Evolutionary conservation across 2,113 vertebrate species (phyloP).

Genomic region (Leucopsar rothschildi): DNA sequence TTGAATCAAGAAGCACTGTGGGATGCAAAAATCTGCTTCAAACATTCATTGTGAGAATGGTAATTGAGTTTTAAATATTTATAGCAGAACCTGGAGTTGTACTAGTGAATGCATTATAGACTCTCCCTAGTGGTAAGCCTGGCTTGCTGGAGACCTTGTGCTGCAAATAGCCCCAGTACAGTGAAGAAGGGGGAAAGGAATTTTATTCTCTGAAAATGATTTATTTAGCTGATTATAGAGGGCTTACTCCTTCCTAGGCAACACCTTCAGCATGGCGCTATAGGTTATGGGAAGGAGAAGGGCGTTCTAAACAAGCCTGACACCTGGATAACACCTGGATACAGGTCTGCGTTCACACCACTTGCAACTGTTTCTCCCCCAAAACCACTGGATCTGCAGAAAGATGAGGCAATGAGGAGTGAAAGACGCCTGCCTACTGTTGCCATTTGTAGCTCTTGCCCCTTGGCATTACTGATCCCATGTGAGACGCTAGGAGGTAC

Average conservation of each 20-base stretch:
- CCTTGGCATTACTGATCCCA: neutral
- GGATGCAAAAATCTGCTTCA: neutral
- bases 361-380: neutral
- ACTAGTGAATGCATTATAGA: neutral
- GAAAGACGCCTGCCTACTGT: neutral
- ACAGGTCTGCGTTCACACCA: neutral
- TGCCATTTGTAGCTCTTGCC: neutral
- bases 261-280: neutral
- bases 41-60: neutral
- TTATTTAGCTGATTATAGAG: neutral
- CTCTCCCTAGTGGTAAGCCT: neutral
- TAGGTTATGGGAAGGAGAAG: neutral
- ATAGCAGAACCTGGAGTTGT: neutral
- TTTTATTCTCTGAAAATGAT: neutral
- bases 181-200: neutral
- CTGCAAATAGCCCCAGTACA: neutral
- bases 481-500: neutral
- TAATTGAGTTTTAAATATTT: constrained; percentile 40
- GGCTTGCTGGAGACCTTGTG: neutral
- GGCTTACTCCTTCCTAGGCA: neutral
- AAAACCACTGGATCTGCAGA: neutral
- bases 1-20: neutral
- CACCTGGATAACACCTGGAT: neutral
- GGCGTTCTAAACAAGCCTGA: neutral
- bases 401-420: neutral